Percentiles rank a stretch among this genome's conserved stretches.
These are phyloP conservation scores for Campylorhamphus procurvoides DNA, from an alignment of 2,113 vertebrate species.

Conservation along the genomic window DNA sequence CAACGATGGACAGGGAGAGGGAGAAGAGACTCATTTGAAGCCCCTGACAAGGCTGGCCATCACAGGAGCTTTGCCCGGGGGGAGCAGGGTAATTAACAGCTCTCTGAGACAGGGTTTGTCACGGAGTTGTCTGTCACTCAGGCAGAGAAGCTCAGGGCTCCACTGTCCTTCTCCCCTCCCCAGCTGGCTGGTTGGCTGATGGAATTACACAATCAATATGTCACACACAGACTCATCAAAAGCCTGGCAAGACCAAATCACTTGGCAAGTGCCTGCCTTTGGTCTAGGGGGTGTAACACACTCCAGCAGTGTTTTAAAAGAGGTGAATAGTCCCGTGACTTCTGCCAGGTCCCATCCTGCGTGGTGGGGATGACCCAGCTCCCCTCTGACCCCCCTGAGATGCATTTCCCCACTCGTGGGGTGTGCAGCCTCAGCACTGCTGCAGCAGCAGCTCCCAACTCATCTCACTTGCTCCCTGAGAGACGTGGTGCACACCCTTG, in stretches of 20 bases:
- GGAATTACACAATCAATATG: not conserved
- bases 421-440: too few relatives aligned
- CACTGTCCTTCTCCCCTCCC: not conserved
- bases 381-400: not conserved
- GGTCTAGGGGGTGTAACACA: not conserved
- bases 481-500: not conserved
- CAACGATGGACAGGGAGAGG: not conserved
- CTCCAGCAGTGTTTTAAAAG: not conserved
- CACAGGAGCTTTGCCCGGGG: not conserved
- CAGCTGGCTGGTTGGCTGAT: not conserved
- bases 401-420: not conserved
- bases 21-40: not conserved
- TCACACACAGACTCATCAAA: not conserved
- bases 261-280: not conserved
- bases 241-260: not conserved
- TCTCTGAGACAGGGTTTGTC: not conserved
- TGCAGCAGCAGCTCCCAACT: not conserved
- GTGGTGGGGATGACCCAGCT: not conserved
- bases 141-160: not conserved
- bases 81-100: not conserved
- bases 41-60: not conserved
- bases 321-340: not conserved
- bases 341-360: not conserved
- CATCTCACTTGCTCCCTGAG: not conserved
- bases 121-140: not conserved